Base-by-base conservation (phyloP, 2,797 vertebrate species). In the Melanotaenia pygmaea region DNA sequence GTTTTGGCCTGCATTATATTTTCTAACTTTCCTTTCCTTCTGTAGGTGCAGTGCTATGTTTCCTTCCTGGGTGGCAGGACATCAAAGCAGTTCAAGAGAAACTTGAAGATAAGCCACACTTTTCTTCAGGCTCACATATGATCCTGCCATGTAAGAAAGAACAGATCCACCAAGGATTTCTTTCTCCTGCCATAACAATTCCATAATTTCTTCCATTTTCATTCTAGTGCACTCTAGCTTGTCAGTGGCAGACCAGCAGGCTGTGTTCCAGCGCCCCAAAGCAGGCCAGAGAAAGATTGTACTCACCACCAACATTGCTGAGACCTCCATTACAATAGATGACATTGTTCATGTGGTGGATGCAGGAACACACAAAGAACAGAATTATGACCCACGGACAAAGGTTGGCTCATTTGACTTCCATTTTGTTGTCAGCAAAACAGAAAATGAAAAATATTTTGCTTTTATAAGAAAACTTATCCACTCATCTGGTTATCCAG, bases 51-150 rank as follows among this genome's bases (percentile, higher is more conserved):
- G 95, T 99, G 72, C 91, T 99, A 83, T 99, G 98, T 92, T 99
- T 99, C 86, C 95, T 99, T 35, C 97, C 98, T 0, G 98, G 98
- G 0, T 99, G 98, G 98, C 98, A 99, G 88, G 97, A 99, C 63
- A 99, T 99, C 87, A 96, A 93, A 67, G 93, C 93, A 0, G 95
- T 99, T 58, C 96, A 98, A 82, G 94, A 98, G 74, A 96, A 93
- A 45, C 95, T 99, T 34, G 86, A 96, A 51, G 91, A 86, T 79
- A 95, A 86, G 59, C 76, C 76, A 0, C 86, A 91, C 3, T 91
- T 95, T 5, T 94, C 92, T 67, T 92, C 92, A 24, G 95, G 92
- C 82, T 94, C 94, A 28, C 96, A 94, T 81, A 92, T 96, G 56
- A 96, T 99, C 82, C 45, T 98, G 6, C 96, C 98, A 79, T 91